Evolutionary conservation across 2,888 invertebrate genomes (phyloP).

Genomic region (Lutraria lutraria): DNA sequence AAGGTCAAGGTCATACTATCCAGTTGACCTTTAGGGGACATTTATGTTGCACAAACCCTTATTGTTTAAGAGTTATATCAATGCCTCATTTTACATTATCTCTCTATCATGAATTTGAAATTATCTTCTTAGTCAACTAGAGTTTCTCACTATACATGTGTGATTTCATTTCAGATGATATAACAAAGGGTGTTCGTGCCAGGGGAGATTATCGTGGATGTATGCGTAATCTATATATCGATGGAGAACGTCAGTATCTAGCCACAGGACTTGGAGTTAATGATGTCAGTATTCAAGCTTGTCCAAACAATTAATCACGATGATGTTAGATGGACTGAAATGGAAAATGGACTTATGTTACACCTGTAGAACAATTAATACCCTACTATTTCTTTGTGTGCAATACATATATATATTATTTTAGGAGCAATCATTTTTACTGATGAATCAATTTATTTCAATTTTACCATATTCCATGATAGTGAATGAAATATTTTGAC

Average conservation of each 20-base stretch:
- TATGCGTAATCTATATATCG: conserved; percentile 93
- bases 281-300: conserved; percentile 92
- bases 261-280: conserved; percentile 92
- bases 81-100: too few relatives aligned
- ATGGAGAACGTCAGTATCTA: conserved; percentile 93
- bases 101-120: too few relatives aligned
- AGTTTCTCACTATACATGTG: too few relatives aligned
- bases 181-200: conserved; percentile 90
- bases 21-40: too few relatives aligned
- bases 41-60: too few relatives aligned
- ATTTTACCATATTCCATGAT: not conserved
- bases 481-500: not conserved
- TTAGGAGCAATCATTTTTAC: not conserved
- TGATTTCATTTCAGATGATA: conserved; percentile 50
- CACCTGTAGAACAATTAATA: not conserved
- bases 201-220: conserved; percentile 93
- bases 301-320: conserved; percentile 91
- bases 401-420: not conserved
- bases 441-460: not conserved
- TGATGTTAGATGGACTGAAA: too few relatives aligned
- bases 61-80: too few relatives aligned
- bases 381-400: not conserved
- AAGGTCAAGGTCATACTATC: too few relatives aligned
- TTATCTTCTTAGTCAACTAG: too few relatives aligned
- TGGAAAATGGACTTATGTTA: not conserved